Base-by-base conservation (phyloP, 2,888 invertebrate species). In the Phortica okadai region DNA sequence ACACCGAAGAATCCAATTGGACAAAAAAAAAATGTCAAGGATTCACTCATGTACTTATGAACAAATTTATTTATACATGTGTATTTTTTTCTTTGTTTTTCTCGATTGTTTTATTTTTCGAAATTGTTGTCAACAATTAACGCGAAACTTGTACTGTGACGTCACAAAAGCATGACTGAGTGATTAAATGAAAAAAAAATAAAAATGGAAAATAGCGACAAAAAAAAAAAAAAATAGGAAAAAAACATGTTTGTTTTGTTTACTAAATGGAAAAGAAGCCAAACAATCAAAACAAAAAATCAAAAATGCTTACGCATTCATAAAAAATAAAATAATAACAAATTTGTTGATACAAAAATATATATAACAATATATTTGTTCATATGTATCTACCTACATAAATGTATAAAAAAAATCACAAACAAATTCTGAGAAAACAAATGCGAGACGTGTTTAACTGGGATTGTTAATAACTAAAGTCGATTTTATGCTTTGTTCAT, bases 231-330 rank as follows among this genome's bases (percentile, higher is more conserved):
- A 54, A 10, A 6, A 14, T 54, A 54, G n/a, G 2, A 54, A 10
- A 54, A 54, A 54, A 54, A 54, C 54, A 54, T n/a, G n/a, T 54
- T 54, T 54, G 7, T 54, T 54, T 54, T n/a, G 54, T 54, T n/a
- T 54, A 54, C 10, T 54, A 54, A 54, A 54, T n/a, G 54, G 54
- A 2, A n/a, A n/a, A 54, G n/a, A 54, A 54, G 10, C n/a, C n/a
- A 33, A 33, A 33, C 33, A 33, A 33, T 33, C 33, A 33, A 33
- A 33, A 33, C 33, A 33, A 33, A 33, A 33, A 33, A 33, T 33
- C 4, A 33, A 33, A 33, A 33, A 4, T 5, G 33, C 33, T 33
- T 33, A 33, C 33, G 33, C 33, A 33, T 33, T 33, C 33, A 33
- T 33, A 54, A 54, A 14, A 54, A 54, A 54, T 6, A 54, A 54